Evolutionary conservation across 2,888 invertebrate species (phyloP).

Genomic region (Crossocerus cetratus): DNA sequence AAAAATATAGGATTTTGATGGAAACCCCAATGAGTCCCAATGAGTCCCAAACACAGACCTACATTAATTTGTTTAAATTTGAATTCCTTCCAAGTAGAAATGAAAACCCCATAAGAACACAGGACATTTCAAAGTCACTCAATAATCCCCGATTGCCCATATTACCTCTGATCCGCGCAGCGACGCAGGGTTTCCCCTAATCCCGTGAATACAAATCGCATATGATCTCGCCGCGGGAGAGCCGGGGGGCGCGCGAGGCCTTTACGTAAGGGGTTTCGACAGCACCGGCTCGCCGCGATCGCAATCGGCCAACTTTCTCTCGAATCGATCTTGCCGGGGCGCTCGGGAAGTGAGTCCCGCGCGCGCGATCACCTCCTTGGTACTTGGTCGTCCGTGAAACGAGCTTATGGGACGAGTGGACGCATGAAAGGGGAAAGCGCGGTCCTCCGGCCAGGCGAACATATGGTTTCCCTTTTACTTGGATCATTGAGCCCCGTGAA

Average conservation of each 20-base stretch:
- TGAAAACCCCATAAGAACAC: no score
- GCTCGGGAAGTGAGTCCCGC: slow-evolving; percentile 43
- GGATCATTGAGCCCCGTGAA: slow-evolving; percentile 13
- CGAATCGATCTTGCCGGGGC: slow-evolving; percentile 52
- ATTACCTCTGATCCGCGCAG: not conserved
- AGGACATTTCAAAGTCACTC: no score
- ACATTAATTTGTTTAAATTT: no score
- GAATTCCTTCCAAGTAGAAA: no score
- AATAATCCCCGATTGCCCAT: no score
- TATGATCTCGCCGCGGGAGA: slow-evolving; percentile 13
- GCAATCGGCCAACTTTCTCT: slow-evolving; percentile 53
- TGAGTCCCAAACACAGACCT: no score
- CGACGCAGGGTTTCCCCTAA: no score
- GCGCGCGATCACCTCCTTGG: slow-evolving; percentile 20
- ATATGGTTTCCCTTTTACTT: slow-evolving; percentile 41
- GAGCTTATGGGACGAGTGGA: slow-evolving; percentile 32
- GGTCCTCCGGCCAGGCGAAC: slow-evolving; percentile 17
- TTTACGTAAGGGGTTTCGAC: slow-evolving; percentile 59
- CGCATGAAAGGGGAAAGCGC: slow-evolving; percentile 42
- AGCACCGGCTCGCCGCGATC: slow-evolving; percentile 28
- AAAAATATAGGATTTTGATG: no score
- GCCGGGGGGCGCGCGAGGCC: slow-evolving; percentile 6
- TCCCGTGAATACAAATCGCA: slow-evolving; percentile 7
- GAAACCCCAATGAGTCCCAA: no score
- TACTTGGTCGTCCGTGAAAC: slow-evolving; percentile 47